Evolutionary conservation across 92 coral and sea anemone species (phyloP).

Genomic region (Porites divaricata): DNA sequence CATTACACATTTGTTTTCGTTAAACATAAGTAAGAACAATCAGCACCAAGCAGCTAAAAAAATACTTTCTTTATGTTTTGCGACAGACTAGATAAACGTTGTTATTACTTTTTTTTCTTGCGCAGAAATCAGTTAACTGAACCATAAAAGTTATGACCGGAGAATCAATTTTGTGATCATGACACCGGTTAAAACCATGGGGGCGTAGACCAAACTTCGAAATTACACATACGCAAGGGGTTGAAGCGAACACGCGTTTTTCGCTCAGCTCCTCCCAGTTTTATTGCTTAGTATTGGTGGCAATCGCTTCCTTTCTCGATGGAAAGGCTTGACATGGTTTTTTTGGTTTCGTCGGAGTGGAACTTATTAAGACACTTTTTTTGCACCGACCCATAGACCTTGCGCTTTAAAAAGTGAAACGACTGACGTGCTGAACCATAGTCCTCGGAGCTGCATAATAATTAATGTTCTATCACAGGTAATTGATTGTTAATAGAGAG

Average conservation of each 20-base stretch:
- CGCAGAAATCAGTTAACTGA: neutral
- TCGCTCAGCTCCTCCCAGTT: neutral
- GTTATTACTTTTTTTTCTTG: neutral
- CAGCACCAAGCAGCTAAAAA: neutral
- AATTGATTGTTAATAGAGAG: no score
- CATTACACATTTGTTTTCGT: slow-evolving; percentile 11
- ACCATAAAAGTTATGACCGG: neutral
- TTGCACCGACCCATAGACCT: no score
- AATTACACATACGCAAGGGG: neutral
- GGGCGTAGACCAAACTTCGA: neutral
- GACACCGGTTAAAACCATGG: neutral
- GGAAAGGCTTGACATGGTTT: neutral
- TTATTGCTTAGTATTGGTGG: neutral
- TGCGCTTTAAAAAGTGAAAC: no score
- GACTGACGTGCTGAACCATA: no score
- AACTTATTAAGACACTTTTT: no score
- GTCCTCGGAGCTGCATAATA: no score
- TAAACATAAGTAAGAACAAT: neutral
- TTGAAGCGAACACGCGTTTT: neutral
- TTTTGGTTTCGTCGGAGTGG: no score
- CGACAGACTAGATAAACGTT: neutral
- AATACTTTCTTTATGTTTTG: neutral
- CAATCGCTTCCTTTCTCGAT: neutral
- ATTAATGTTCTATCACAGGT: no score
- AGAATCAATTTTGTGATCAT: slow-evolving; percentile 2